A percentile compares a stretch with the other conserved stretches of the same genome.
Conservation (phyloP, 2,113 vertebrate species). For the Hylia prasina region DNA sequence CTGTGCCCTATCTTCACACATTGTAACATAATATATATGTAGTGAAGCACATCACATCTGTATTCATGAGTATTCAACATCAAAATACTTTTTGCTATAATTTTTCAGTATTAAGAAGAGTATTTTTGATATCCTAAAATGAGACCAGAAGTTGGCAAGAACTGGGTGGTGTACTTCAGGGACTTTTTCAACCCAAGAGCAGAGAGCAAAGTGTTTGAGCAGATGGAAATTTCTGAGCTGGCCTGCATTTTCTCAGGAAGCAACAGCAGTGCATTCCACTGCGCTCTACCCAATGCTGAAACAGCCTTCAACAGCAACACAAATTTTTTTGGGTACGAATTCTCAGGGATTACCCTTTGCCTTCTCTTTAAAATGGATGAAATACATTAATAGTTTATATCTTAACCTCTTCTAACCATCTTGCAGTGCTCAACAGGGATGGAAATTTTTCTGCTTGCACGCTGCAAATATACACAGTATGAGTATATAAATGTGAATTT, state of each 20-base stretch:
- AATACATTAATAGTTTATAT: not conserved
- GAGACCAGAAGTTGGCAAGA: not conserved
- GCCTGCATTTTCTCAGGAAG: not conserved
- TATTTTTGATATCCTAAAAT: not conserved
- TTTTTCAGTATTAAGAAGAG: not conserved
- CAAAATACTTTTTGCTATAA: not conserved
- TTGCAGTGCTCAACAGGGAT: not conserved
- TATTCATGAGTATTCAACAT: not conserved
- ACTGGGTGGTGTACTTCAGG: not conserved
- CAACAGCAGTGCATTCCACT: not conserved
- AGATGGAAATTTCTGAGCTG: not conserved
- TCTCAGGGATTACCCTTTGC: not conserved
- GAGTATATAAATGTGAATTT: not conserved
- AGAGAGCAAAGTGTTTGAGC: not conserved
- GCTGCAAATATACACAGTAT: not conserved
- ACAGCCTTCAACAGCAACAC: not conserved
- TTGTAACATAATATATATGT: not conserved
- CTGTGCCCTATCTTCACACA: not conserved
- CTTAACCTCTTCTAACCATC: not conserved
- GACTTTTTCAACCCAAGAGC: not conserved
- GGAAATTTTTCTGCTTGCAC: not conserved
- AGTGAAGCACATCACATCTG: not conserved
- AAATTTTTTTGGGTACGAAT: not conserved
- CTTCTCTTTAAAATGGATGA: not conserved
- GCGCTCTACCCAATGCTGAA: not conserved